Conservation (phyloP, 2,113 vertebrate genomes). For the Lycocorax pyrrhopterus region DNA sequence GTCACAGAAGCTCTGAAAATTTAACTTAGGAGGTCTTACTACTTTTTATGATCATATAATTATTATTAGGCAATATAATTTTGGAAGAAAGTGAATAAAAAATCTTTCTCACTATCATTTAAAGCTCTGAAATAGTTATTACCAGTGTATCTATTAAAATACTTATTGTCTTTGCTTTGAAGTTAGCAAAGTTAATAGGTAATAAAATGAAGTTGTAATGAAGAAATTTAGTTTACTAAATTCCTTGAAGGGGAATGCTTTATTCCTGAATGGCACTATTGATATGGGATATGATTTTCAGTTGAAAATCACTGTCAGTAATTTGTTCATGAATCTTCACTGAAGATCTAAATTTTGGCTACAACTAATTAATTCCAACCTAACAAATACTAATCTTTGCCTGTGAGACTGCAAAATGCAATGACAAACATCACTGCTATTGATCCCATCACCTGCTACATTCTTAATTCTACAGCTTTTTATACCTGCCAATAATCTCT, state of each 20-base stretch:
- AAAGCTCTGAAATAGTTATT: background rate
- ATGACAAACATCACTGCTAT: background rate
- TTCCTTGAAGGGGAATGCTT: background rate
- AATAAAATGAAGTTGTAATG: background rate
- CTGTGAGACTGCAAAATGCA: background rate
- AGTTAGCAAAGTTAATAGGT: background rate
- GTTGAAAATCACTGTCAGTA: slow-evolving; percentile 41
- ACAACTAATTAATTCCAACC: slow-evolving; percentile 1
- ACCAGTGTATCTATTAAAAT: background rate
- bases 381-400: background rate
- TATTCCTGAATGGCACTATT: background rate
- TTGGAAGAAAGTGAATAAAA: background rate
- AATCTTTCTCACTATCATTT: background rate
- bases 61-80: background rate
- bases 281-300: background rate
- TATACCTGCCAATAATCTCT: background rate
- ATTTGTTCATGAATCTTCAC: slow-evolving; percentile 32
- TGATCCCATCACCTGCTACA: background rate
- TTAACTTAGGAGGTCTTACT: background rate
- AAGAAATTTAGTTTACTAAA: background rate
- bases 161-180: background rate
- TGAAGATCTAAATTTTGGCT: background rate
- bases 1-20: background rate
- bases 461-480: background rate
- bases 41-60: background rate